A percentile compares a stretch with the other conserved stretches of the same genome.
Evolutionary conservation across 1,140 invertebrate genomes (phyloP).

Genomic region (Drosophila yakuba): DNA sequence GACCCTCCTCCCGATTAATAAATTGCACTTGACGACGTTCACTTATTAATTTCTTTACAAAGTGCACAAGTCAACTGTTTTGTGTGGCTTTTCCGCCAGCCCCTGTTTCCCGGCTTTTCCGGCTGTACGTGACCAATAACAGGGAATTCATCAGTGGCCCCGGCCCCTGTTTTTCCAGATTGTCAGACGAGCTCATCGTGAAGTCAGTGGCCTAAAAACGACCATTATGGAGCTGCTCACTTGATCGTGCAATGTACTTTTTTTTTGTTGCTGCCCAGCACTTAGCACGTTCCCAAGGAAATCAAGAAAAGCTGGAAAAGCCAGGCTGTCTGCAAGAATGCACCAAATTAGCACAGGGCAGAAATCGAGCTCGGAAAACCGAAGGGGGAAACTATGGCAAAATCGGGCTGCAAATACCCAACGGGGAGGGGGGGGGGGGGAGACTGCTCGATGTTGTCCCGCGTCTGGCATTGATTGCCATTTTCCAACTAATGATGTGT

Average conservation of each 20-base stretch:
- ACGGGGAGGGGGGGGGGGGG: not conserved
- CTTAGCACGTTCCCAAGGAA: slow-evolving; percentile 60
- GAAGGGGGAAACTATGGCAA: not conserved
- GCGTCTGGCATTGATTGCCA: slow-evolving; percentile 72
- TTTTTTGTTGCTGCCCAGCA: slow-evolving; percentile 63
- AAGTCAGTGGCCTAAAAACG: slow-evolving; percentile 78
- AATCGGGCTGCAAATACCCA: slow-evolving; percentile 2
- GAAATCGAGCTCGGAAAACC: slow-evolving; percentile 12
- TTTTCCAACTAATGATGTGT: slow-evolving; percentile 72
- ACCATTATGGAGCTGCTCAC: slow-evolving; percentile 82
- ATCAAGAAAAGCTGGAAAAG: not conserved
- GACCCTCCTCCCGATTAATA: slow-evolving; percentile 60
- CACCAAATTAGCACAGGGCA: slow-evolving; percentile 44
- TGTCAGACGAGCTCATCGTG: slow-evolving; percentile 64
- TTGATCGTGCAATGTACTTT: slow-evolving; percentile 84
- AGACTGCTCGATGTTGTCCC: slow-evolving; percentile 34
- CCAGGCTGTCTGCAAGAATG: slow-evolving; percentile 35
- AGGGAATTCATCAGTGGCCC: slow-evolving; percentile 57
- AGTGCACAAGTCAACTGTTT: slow-evolving; percentile 72
- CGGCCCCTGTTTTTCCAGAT: slow-evolving; percentile 2
- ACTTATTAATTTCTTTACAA: slow-evolving; percentile 78
- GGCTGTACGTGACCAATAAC: slow-evolving; percentile 77
- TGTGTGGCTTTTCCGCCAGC: slow-evolving; percentile 20
- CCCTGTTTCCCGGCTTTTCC: slow-evolving; percentile 14
- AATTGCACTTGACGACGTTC: slow-evolving; percentile 77